Base-by-base conservation (phyloP, 2,888 invertebrate species). In the Clanis bilineata region DNA sequence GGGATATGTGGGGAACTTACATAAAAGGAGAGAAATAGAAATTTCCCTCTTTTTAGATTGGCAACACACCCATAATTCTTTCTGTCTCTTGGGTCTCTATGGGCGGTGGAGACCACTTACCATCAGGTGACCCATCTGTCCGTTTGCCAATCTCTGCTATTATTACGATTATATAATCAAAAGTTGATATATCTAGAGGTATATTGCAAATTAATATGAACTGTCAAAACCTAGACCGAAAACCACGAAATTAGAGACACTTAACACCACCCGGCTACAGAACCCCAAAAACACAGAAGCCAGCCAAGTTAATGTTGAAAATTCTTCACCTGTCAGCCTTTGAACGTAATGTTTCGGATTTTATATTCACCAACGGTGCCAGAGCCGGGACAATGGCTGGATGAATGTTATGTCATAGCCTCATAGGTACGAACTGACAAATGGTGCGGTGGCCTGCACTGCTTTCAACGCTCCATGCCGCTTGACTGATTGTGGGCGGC, bases 341-440 rank as follows among this genome's bases (percentile, higher is more conserved):
- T 51, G 57, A 60, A 64, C 64, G 59, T 59, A 65, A 63, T 64
- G 60, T 66, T 54, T 59, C 22, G 57, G 61, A 55, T 68, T 71
- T 65, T 63, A 67, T 69, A 67, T 69, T 68, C 71, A 61, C 59
- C 58, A 47, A 41, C 45, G 64, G 58, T 67, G 66, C 69, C 76
- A 78, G 72, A 67, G 61, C 59, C 65, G 67, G 72, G 72, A 80
- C 82, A 82, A 79, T 77, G 73, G 73, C 58, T 59, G 69, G 72
- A 78, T 76, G 76, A 74, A 79, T 78, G 77, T 77, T 72, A 71
- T 74, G 75, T 76, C 80, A 78, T 78, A 76, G 76, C 73, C 75
- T 76, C 80, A 78, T 78, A 76, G 76, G 72, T 69, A 73, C 72
- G 68, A 58, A 61, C 68, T 79, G 81, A 82, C 71, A 77, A 81